Evolutionary conservation across 1,140 invertebrate species (phyloP), one percentile per base, ranked within the genome.

Genomic region (Drosophila funebris): DNA sequence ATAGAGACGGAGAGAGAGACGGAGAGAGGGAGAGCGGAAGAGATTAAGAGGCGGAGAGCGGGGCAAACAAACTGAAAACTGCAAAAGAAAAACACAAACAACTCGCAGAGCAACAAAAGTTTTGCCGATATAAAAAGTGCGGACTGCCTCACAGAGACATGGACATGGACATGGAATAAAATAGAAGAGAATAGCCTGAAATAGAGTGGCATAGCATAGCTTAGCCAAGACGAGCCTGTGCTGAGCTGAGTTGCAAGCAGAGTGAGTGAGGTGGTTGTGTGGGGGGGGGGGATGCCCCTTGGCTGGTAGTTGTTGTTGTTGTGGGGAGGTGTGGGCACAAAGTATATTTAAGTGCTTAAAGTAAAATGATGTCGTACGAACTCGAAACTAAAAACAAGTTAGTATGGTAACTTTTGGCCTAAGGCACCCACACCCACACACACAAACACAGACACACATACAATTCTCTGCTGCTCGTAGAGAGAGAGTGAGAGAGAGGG

Each of bases 331-430:
- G 80, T 83, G 68, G 82, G 76, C 64, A 81, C 79, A 88, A 88
- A 88, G 83, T 88, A 88, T 88, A 88, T 90, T 90, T 90, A 90
- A 90, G 87, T 87, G 87, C 87, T 90, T 90, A 90, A 83, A 90
- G 87, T 90, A 87, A 90, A 90, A 90, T 90, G 87, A 90, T 90
- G 87, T 90, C 87, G 87, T 87, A 90, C 82, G 82, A 90, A 90
- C 87, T 90, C 82, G 81, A 90, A 87, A 90, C 83, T 88, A 88
- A 88, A 88, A 88, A 88, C 83, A 88, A 88, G 83, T 88, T 88
- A 88, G 83, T 88, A 88, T 88, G 83, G 83, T 88, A 88, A 88
- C 83, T 88, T 88, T 88, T 88, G 83, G 83, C 83, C 83, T 88
- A 73, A 88, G 83, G 83, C 54, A 61, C 63, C 57, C 71, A 74